Evolutionary conservation across 2,888 invertebrate genomes (phyloP).

Genomic region (Omphaloscelis lunosa): DNA sequence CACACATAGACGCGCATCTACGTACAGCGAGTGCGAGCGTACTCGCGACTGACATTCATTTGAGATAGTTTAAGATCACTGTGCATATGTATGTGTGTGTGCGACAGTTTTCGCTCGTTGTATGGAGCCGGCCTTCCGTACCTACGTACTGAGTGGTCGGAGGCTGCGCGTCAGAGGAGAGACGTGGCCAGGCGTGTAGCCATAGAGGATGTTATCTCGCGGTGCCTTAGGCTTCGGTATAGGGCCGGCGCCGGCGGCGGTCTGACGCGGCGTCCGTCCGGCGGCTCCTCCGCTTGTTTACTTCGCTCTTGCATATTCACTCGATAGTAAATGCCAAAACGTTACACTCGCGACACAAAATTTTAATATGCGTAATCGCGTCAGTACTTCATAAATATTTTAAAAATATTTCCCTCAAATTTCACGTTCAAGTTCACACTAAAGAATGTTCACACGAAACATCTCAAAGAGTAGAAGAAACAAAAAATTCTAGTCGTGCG

Average conservation of each 20-base stretch:
- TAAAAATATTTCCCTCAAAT: not conserved
- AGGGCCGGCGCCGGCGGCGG: slow-evolving; percentile 75
- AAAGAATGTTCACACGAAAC: not conserved
- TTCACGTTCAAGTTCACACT: too few relatives aligned
- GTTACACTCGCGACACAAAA: slow-evolving; percentile 63
- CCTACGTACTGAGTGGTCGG: slow-evolving; percentile 37
- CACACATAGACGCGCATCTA: slow-evolving; percentile 22
- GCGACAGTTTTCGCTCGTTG: slow-evolving; percentile 5
- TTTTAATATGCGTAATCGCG: not conserved
- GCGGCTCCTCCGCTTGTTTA: slow-evolving; percentile 72
- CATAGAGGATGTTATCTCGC: slow-evolving; percentile 58
- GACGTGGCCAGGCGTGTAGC: slow-evolving; percentile 63
- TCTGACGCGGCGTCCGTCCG: slow-evolving; percentile 76
- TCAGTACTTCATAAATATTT: not conserved
- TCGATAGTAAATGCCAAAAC: slow-evolving; percentile 53
- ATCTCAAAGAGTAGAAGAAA: not conserved
- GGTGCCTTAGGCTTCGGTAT: slow-evolving; percentile 90
- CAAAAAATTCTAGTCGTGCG: not conserved
- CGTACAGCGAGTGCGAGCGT: not conserved
- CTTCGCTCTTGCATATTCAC: slow-evolving; percentile 74
- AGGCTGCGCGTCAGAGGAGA: slow-evolving; percentile 66
- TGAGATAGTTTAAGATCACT: not conserved
- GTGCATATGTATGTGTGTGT: slow-evolving; percentile 28
- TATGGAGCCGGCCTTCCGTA: slow-evolving; percentile 14
- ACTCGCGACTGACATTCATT: not conserved